Conservation (phyloP, 2,888 invertebrate genomes). For the Zeuzera pyrina region DNA sequence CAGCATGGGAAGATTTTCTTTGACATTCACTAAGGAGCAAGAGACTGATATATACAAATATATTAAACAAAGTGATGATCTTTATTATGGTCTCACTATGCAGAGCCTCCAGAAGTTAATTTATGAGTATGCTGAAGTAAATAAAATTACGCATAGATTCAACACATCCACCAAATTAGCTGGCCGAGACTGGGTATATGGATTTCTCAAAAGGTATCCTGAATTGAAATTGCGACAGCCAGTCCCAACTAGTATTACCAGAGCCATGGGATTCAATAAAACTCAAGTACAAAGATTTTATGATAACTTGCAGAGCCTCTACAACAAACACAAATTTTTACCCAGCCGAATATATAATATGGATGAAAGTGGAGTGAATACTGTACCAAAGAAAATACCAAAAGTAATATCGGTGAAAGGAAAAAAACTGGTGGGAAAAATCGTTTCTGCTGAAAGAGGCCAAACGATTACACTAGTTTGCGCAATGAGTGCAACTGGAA, state of each 20-base stretch:
- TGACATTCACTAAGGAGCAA: constrained; percentile 12
- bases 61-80: constrained; percentile 9
- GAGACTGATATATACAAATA: constrained; percentile 12
- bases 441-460: constrained; percentile 33
- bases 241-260: constrained; percentile 9
- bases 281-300: constrained; percentile 7
- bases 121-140: constrained; percentile 13
- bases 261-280: constrained; percentile 11
- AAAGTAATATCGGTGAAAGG: neutral
- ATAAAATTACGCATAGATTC: constrained; percentile 12
- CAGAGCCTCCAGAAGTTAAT: constrained; percentile 10
- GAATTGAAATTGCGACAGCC: constrained; percentile 8
- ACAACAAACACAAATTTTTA: constrained; percentile 4
- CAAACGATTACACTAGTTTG: constrained; percentile 26
- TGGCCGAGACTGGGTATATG: constrained; percentile 9
- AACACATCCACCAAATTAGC: constrained; percentile 13
- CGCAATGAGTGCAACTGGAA: constrained; percentile 26
- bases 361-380: constrained; percentile 13
- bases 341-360: constrained; percentile 11
- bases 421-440: constrained; percentile 4
- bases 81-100: constrained; percentile 13
- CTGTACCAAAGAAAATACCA: constrained; percentile 8
- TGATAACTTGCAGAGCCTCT: constrained; percentile 7
- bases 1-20: constrained; percentile 11
- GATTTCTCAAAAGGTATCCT: constrained; percentile 11